Percentiles rank a stretch among this genome's conserved stretches.
phyloP scores from a whole-genome alignment of 2,888 invertebrate species.

The Melieria omissa region DNA sequence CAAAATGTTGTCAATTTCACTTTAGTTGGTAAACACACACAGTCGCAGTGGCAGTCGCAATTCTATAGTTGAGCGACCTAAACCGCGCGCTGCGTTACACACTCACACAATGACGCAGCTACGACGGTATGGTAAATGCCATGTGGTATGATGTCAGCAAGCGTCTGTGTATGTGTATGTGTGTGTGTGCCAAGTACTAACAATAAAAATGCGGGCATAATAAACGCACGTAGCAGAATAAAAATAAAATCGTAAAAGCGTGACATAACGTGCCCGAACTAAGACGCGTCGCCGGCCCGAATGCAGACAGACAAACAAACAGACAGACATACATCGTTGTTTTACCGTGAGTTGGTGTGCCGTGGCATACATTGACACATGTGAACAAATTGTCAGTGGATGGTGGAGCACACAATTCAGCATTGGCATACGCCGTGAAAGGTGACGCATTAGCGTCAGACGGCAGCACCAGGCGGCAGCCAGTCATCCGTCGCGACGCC shows the following conservation, averaged over 20 bases:
- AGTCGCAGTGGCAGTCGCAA: no score
- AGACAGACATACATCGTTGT: not conserved
- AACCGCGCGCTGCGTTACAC: slow-evolving; percentile 21
- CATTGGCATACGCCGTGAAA: slow-evolving; percentile 15
- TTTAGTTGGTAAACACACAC: slow-evolving; percentile 37
- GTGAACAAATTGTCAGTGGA: not conserved
- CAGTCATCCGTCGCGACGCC: no score
- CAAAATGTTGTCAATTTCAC: slow-evolving; percentile 48
- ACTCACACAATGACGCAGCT: slow-evolving; percentile 15
- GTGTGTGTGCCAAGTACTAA: not conserved
- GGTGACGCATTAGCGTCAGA: slow-evolving; percentile 19
- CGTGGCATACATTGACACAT: not conserved
- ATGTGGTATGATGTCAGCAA: not conserved
- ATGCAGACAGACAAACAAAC: slow-evolving; percentile 5
- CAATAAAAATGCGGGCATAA: slow-evolving; percentile 1
- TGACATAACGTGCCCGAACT: slow-evolving; percentile 48
- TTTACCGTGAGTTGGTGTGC: not conserved
- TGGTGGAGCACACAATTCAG: slow-evolving; percentile 11
- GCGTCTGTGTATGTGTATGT: not conserved
- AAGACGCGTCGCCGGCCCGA: slow-evolving; percentile 29
- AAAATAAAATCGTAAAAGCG: slow-evolving; percentile 56
- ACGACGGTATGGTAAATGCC: no score
- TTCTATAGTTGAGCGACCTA: slow-evolving; percentile 30
- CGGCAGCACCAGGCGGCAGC: not conserved
- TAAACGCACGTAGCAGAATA: slow-evolving; percentile 59